Evolutionary conservation across 2,888 invertebrate genomes (phyloP), one percentile per base, ranked within the genome.

Genomic region (Scaptomyza cyrtandrae): DNA sequence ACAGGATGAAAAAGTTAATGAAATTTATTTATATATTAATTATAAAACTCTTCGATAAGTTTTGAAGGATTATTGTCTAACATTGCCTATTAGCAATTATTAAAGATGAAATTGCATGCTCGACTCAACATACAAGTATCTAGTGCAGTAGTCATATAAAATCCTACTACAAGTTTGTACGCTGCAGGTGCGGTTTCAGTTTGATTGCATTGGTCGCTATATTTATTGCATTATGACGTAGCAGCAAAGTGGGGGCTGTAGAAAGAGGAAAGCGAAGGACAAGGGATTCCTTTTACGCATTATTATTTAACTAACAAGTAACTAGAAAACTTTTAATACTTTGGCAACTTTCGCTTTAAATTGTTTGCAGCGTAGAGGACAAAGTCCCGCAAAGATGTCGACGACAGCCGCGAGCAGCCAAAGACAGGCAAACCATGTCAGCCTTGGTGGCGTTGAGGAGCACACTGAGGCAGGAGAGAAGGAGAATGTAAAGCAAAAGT

Each of bases 271-370:
- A 43, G 41, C 41, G 58, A 65, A 52, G 50, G 63, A 68, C 66
- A 67, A 52, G 62, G 63, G 57, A 57, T 74, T 83, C 70, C 81
- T 86, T 86, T 82, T 82, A 82, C 70, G 84, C 81, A 81, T 83
- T 83, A 83, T 83, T 87, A 85, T 81, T 83, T 87, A 87, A 83
- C 87, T 87, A 81, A 85, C 83, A 85, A 83, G 85, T 81, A 83
- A 87, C 83, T 87, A 87, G 83, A 81, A 83, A 83, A 83, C 71
- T 83, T 82, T 81, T 87, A 81, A 83, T 81, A 87, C 85, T 83
- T 69, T 74, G 75, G 41, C 49, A 83, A 85, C 87, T 83, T 83
- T 87, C 71, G 74, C 85, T 67, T 83, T 83, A 87, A 87, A 87
- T 78, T 83, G 87, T 78, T 87, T 69, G 59, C 39, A 50, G 60